Base-by-base conservation (phyloP, 2,113 vertebrate genomes). In the Oxygymnocypris stewartii region DNA sequence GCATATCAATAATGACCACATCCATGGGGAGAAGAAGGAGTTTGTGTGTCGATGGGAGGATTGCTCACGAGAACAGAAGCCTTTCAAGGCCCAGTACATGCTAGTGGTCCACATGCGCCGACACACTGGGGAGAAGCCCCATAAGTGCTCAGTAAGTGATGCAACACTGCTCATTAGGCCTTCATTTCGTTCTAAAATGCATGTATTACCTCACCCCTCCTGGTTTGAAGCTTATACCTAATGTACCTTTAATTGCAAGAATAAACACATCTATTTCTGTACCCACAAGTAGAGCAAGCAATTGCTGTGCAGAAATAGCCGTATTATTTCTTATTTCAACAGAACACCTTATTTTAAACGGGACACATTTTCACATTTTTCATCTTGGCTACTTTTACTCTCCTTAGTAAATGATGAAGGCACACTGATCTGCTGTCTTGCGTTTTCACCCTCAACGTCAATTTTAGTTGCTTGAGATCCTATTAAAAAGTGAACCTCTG, bases 31-130 rank as follows among this genome's bases (percentile, higher is more conserved):
- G 93, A 99, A 98, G 95, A 99, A 99, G 93, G 98, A 99, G 94
- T 99, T 99, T 42, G 97, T 99, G 71, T 99, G 98, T 90, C 98
- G 96, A 90, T 99, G 98, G 98, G 96, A 96, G 84, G 97, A 98
- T 90, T 99, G 98, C 90, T 97, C 97, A 0, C 92, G 98, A 59
- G 98, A 99, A 89, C 97, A 98, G 96, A 99, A 99, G 91, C 98
- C 98, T 51, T 99, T 99, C 93, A 99, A 99, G 93, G 98, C 98
- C 0, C 98, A 99, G 94, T 99, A 99, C 89, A 99, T 99, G 98
- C 89, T 99, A 91, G 98, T 99, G 88, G 98, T 99, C 84, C 98
- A 99, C 92, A 99, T 99, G 98, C 94, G 98, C 61, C 90, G 98
- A 5, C 98, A 99, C 95, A 99, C 98, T 0, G 98, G 98, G 35